Conservation (phyloP, 1,140 invertebrate genomes). For the Colletes latitarsis region DNA sequence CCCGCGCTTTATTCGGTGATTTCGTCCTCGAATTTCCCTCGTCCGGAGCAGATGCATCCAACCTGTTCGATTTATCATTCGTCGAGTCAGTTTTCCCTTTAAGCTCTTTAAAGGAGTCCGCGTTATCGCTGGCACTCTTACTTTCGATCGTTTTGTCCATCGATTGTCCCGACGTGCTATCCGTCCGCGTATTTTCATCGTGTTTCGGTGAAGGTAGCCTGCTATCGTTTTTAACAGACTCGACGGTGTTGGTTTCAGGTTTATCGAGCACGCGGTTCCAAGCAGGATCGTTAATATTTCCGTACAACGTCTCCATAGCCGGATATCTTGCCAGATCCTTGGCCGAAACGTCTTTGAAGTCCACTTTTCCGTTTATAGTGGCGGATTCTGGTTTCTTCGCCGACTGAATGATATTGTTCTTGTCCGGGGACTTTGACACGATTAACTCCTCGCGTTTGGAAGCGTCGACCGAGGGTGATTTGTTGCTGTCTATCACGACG, state of each 20-base stretch:
- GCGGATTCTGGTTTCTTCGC: constrained; percentile 30
- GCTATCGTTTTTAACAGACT: background rate
- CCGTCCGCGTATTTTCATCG: background rate
- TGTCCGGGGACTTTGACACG: constrained; percentile 18
- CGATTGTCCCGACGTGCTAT: background rate
- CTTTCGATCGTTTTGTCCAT: background rate
- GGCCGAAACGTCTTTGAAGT: background rate
- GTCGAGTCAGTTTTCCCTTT: background rate
- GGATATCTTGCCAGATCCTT: too few relatives aligned
- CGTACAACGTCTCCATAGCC: background rate
- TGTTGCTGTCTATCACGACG: constrained; percentile 66
- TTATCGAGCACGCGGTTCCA: background rate
- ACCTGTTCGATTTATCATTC: background rate
- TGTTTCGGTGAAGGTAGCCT: background rate
- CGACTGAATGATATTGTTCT: background rate
- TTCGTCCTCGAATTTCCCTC: background rate
- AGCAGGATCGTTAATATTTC: background rate
- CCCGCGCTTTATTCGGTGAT: background rate
- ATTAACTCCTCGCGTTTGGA: background rate
- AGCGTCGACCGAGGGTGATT: constrained; percentile 23
- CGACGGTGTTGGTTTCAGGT: background rate
- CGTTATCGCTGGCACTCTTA: background rate
- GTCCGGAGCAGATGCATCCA: too few relatives aligned
- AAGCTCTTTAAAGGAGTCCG: background rate
- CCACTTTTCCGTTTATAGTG: constrained; percentile 26